Evolutionary conservation across 1,140 invertebrate species (phyloP).

Genomic region (Ceratina calcarata): DNA sequence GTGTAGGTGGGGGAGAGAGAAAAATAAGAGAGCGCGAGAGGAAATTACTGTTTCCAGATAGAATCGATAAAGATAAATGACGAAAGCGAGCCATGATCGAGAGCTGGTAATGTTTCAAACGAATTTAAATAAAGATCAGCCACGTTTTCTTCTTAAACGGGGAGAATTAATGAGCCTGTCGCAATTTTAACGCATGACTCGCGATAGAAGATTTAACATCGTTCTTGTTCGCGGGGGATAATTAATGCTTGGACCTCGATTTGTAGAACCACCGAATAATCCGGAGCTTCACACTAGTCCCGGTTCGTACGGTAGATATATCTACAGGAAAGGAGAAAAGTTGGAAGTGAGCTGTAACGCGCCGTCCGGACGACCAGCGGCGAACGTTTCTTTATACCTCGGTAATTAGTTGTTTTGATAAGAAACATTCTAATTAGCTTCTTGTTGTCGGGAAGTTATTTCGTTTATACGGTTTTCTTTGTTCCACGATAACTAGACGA

Average conservation of each 20-base stretch:
- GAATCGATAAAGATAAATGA: constrained; percentile 61
- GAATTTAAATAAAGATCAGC: constrained; percentile 33
- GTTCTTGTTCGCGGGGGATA: neutral
- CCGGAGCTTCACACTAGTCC: constrained; percentile 82
- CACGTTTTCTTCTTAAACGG: neutral
- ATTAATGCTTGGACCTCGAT: constrained; percentile 27
- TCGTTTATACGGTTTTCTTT: neutral
- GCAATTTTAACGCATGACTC: neutral
- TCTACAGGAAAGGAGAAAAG: constrained; percentile 82
- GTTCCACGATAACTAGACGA: constrained; percentile 78
- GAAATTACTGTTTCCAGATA: constrained; percentile 55
- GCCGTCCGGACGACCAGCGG: constrained; percentile 85
- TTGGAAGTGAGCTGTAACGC: constrained; percentile 85
- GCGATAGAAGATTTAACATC: neutral
- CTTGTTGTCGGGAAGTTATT: neutral
- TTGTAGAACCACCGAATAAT: constrained; percentile 82
- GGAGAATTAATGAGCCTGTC: neutral
- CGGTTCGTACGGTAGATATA: constrained; percentile 72
- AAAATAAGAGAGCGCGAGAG: constrained; percentile 35
- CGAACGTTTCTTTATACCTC: constrained; percentile 86
- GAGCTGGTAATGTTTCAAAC: neutral
- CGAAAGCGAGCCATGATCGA: neutral
- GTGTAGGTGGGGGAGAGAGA: neutral
- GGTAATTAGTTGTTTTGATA: constrained; percentile 72
- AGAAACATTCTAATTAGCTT: neutral